Evolutionary conservation across 2,797 vertebrate species (phyloP).

Genomic region (Semaprochilodus insignis): DNA sequence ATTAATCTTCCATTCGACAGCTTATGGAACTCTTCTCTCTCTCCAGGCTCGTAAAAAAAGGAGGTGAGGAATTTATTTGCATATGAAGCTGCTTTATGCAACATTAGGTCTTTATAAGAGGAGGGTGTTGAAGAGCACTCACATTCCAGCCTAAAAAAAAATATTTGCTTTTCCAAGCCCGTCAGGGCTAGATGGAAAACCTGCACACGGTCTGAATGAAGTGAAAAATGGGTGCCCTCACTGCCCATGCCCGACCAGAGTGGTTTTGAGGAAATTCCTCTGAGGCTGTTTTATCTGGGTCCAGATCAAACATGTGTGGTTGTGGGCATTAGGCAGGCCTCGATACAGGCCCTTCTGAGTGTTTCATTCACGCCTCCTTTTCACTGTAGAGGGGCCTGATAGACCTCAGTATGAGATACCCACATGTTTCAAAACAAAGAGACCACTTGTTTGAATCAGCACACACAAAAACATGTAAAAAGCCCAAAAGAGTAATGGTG

Average conservation of each 20-base stretch:
- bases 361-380: conserved; percentile 55
- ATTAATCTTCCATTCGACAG: conserved; percentile 40
- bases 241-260: conserved; percentile 18
- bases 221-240: conserved; percentile 33
- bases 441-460: not conserved
- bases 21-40: conserved; percentile 33
- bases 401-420: conserved; percentile 16
- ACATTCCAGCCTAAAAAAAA: conserved; percentile 24
- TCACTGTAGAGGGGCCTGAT: conserved; percentile 39
- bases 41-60: conserved; percentile 37
- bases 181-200: conserved; percentile 18
- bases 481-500: not conserved
- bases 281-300: conserved; percentile 35
- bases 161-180: conserved; percentile 34
- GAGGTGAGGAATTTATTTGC: conserved; percentile 55
- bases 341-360: conserved; percentile 21
- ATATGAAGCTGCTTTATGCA: conserved; percentile 50
- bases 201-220: conserved; percentile 24
- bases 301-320: conserved; percentile 51
- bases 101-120: conserved; percentile 30
- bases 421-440: conserved; percentile 4
- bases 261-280: conserved; percentile 38
- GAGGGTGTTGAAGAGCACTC: conserved; percentile 29
- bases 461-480: not conserved
- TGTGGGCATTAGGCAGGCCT: conserved; percentile 20